phyloP scores from a whole-genome alignment of 1,140 invertebrate genomes.

The Cardiocondyla obscurior region DNA sequence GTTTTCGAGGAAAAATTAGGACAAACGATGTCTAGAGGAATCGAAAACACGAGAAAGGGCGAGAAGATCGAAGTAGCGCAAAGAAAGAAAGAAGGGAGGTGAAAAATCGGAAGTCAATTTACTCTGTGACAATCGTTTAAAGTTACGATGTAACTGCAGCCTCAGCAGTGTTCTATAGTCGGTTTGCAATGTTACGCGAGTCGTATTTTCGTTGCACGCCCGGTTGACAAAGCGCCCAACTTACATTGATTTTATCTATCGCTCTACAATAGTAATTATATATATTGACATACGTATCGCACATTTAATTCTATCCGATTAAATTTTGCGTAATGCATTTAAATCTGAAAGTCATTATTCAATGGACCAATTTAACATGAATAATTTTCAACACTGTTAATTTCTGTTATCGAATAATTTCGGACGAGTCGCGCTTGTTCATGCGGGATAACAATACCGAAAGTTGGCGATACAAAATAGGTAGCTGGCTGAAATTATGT shows the following conservation, averaged over 20 bases:
- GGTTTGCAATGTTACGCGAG: constrained; percentile 60
- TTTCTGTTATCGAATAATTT: constrained; percentile 24
- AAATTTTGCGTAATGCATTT: neutral
- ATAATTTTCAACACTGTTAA: constrained; percentile 8
- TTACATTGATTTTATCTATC: neutral
- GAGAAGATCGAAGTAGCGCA: neutral
- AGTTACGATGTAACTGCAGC: constrained; percentile 61
- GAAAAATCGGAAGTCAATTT: constrained; percentile 44
- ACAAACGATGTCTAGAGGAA: constrained; percentile 12
- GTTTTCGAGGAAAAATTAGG: constrained; percentile 22
- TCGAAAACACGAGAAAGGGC: neutral
- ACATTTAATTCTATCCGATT: neutral
- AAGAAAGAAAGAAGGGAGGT: neutral
- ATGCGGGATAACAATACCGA: neutral
- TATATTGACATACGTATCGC: neutral
- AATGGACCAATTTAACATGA: neutral
- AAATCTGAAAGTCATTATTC: neutral
- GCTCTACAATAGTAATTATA: too few species aligned
- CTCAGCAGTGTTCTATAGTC: constrained; percentile 65
- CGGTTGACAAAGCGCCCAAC: neutral
- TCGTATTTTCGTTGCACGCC: constrained; percentile 13
- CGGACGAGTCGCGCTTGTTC: neutral
- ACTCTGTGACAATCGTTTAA: constrained; percentile 35
- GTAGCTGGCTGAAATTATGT: neutral
- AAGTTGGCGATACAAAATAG: neutral